phyloP scores from a whole-genome alignment of 1,140 invertebrate species.

The Lepidurus couesii region DNA sequence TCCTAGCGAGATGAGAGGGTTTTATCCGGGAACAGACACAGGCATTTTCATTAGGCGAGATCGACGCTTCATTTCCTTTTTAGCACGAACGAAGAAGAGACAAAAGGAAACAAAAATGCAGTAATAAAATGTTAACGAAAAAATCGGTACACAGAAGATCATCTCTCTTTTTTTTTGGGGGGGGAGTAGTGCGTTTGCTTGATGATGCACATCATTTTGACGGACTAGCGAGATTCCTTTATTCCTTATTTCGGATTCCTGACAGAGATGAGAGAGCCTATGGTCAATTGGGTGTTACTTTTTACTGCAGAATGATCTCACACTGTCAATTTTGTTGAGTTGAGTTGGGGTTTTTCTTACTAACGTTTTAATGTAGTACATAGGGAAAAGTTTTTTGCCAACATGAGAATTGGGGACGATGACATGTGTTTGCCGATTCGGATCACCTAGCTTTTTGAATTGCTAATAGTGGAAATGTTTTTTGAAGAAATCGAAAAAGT shows the following conservation, averaged over 20 bases:
- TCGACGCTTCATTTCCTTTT: slow-evolving; percentile 14
- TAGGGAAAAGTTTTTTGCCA: background rate
- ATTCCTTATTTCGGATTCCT: too few relatives aligned
- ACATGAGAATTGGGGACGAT: background rate
- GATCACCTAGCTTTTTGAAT: too few relatives aligned
- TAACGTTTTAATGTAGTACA: background rate
- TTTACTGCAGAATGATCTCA: too few relatives aligned
- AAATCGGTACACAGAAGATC: background rate
- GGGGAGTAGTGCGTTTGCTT: too few relatives aligned
- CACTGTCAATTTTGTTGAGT: too few relatives aligned
- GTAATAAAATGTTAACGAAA: background rate
- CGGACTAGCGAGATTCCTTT: too few relatives aligned
- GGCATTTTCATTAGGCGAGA: slow-evolving; percentile 19
- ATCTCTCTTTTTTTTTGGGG: too few relatives aligned
- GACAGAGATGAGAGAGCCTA: too few relatives aligned
- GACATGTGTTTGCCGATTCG: background rate
- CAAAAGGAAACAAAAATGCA: background rate
- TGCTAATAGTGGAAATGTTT: background rate
- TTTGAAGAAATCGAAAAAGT: background rate
- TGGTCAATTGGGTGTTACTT: too few relatives aligned
- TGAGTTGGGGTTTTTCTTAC: background rate
- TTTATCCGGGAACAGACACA: background rate
- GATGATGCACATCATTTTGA: too few relatives aligned
- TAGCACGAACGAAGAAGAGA: background rate
- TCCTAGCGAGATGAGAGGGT: background rate